Evolutionary conservation across 2,797 vertebrate species (phyloP).

Genomic region (Vultur gryphus): DNA sequence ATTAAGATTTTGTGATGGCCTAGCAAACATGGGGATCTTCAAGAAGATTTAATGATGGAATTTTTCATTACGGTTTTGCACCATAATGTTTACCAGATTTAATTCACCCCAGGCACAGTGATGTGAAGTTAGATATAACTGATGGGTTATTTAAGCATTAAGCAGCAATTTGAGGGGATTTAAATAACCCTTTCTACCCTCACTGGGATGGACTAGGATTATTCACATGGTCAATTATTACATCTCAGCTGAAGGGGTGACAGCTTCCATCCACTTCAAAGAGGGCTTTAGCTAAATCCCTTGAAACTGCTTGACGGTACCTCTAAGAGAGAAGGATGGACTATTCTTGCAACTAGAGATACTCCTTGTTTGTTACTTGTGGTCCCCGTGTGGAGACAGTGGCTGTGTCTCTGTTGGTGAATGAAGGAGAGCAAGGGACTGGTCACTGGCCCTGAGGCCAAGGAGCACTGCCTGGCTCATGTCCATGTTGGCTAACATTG

Average conservation of each 20-base stretch:
- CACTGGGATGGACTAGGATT: background rate
- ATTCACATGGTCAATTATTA: background rate
- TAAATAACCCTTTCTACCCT: background rate
- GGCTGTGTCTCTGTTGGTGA: background rate
- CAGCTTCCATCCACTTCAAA: background rate
- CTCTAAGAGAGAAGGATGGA: background rate
- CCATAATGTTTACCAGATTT: background rate
- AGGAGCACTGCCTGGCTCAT: background rate
- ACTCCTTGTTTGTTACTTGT: background rate
- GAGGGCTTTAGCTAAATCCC: background rate
- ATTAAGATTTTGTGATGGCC: background rate
- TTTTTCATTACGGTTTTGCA: background rate
- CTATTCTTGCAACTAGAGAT: background rate
- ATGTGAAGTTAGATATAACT: background rate
- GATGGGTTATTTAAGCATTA: background rate
- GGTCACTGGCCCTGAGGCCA: background rate
- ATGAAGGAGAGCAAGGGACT: background rate
- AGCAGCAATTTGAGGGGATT: background rate
- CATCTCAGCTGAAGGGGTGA: background rate
- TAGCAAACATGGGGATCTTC: background rate
- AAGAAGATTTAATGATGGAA: background rate
- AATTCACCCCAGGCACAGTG: background rate
- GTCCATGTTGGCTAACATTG: background rate
- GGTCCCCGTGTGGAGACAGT: background rate
- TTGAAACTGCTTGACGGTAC: background rate